Evolutionary conservation across 2,113 vertebrate species (phyloP), one percentile per base, ranked within the genome.

Genomic region (Furnarius figulus): DNA sequence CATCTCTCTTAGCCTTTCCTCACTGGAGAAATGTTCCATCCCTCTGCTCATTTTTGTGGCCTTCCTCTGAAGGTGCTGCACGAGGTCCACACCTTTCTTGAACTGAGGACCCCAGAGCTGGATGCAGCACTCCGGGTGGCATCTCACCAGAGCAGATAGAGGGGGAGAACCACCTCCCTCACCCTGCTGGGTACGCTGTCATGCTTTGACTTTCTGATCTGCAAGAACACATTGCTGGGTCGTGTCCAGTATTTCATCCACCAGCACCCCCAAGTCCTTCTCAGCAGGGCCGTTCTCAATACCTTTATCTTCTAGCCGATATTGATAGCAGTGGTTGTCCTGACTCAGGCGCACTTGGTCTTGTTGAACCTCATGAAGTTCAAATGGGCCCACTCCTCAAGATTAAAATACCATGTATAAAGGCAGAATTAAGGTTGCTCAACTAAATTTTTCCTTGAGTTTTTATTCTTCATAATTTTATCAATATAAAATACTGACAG

Each of bases 111-210:
- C 3, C 42, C 10, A 46, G 58, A 42, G 13, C 7, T n/a, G n/a
- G 9, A 53, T 2, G 4, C 25, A 87, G 35, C 3, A 1, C 5
- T 65, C 1, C n/a, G 44, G 47, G 6, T 10, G 12, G 8, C 9
- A 2, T 59, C 14, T 37, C 42, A 40, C 5, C 10, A 12, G 81
- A 71, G 30, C 2, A 73, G 35, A 71, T 16, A 73, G 40, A 58
- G 47, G 25, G 21, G 31, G 2, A 78, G 44, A 75, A 79, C 59
- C 25, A 6, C 10, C 35, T 67, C 37, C 28, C 25, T 58, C 0
- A 0, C 1, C 1, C 12, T 35, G 12, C 8, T 73, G 39, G 19
- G 19, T 46, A 22, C 0, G 0, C 30, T 67, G 6, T 22, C 25
- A 37, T 46, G 15, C 11, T 40, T 5, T 46, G 21, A 1, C 7